Evolutionary conservation across 2,797 vertebrate genomes (phyloP).

Genomic region (Petrocephalus sullivani): DNA sequence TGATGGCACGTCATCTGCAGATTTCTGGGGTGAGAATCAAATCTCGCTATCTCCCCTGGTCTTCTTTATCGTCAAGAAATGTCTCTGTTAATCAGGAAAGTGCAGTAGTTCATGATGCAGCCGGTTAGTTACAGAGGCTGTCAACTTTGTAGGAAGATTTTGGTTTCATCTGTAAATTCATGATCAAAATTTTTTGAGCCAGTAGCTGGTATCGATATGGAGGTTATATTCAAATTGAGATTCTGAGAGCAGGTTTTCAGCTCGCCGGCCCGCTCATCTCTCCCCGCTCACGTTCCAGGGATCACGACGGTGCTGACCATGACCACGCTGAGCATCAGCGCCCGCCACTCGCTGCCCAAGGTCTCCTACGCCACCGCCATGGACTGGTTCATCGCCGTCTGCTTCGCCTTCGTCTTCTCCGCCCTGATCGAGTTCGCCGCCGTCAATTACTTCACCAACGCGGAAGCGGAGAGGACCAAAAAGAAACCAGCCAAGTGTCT

Average conservation of each 20-base stretch:
- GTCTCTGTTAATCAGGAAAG: neutral
- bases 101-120: neutral
- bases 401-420: slow-evolving; percentile 97
- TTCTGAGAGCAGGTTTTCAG: neutral
- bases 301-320: slow-evolving; percentile 97
- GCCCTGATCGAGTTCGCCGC: slow-evolving; percentile 97
- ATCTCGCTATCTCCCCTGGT: neutral
- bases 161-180: neutral
- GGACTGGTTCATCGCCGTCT: slow-evolving; percentile 99
- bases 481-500: slow-evolving; percentile 76
- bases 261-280: neutral
- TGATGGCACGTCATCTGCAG: neutral
- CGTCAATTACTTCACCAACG: slow-evolving; percentile 96
- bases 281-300: slow-evolving; percentile 54
- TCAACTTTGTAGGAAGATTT: neutral
- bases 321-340: slow-evolving; percentile 96
- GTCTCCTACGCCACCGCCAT: slow-evolving; percentile 97
- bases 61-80: neutral
- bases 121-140: neutral
- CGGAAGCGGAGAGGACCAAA: slow-evolving; percentile 80
- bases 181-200: neutral
- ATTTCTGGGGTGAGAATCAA: neutral
- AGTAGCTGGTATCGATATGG: neutral
- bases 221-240: neutral
- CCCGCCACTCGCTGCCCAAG: slow-evolving; percentile 93